Conservation (phyloP, 2,113 vertebrate genomes). For the Microcebus lehilahytsara region DNA sequence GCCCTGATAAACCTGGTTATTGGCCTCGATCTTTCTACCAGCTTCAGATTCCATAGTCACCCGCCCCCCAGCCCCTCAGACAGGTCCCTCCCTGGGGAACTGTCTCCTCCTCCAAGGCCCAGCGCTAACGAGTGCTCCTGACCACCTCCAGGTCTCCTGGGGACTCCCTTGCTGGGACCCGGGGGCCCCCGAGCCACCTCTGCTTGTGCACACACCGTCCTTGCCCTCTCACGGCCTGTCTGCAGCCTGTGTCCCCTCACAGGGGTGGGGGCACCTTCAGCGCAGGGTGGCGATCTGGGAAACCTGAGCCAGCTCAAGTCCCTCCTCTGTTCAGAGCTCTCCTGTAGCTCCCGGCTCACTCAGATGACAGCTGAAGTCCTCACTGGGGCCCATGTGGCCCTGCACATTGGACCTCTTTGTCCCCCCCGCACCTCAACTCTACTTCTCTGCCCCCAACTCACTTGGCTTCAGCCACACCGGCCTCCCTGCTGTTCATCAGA, state of each 20-base stretch:
- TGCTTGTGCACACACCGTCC: no score
- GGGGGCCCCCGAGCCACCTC: no score
- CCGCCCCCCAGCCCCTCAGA: not conserved
- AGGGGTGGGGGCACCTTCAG: no score
- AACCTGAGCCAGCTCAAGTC: rapidly evolving
- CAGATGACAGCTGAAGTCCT: no score
- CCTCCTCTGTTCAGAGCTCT: rapidly evolving
- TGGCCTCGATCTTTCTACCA: no score
- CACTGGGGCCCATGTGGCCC: no score
- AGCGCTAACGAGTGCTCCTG: no score
- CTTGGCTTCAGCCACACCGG: not conserved
- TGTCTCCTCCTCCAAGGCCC: no score
- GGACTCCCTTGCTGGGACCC: no score
- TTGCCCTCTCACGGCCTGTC: no score
- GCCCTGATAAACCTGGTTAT: not conserved
- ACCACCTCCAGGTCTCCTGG: no score
- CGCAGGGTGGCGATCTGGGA: not conserved
- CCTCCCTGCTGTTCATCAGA: not conserved
- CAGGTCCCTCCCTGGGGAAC: not conserved
- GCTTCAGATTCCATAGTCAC: not conserved
- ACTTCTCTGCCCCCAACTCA: not conserved
- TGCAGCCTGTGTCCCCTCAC: no score
- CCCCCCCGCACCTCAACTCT: not conserved
- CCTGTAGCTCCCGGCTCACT: not conserved
- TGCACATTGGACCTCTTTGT: not conserved